Evolutionary conservation across 37 sponge, comb jelly and placozoan genomes (phyloP), one percentile per base, ranked within the genome.

Genomic region (Hexactinellida sp.): DNA sequence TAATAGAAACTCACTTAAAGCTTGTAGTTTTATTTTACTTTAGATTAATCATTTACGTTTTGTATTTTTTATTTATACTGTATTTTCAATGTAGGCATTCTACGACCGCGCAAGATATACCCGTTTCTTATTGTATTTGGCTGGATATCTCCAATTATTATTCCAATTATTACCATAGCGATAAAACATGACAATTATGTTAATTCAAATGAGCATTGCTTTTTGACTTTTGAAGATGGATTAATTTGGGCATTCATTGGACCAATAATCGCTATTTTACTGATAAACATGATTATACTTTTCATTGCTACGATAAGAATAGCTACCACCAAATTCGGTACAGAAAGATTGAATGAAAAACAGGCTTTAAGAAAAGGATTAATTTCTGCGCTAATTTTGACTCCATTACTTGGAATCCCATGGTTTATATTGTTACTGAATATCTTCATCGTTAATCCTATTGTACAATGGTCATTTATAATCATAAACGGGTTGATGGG

Each of bases 221-320:
- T 63, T 63, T 28, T 63, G 76, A 63, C 76, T 3, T 63, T 21
- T 63, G 76, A 63, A 63, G 76, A 63, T 63, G 76, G 76, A 63
- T 21, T 63, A 25, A 63, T 63, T n/a, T 63, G 76, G 76, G 25
- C 76, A 5, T 63, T 63, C 30, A 63, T 63, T n/a, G 30, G 28
- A 25, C 76, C 76, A 63, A 63, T 63, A 25, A 23, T 63, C 1
- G 30, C 76, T 32, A 63, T 63, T 7, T 7, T 63, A 1, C 34
- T 28, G 3, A n/a, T 63, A 5, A 63, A 63, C 30, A 63, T 63
- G 76, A n/a, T 63, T 63, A 63, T 63, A 23, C 76, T 63, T 23
- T 7, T 63, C 5, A 63, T 63, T 25, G 21, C 76, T 5, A 7
- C 5, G 3, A 63, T 63, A 25, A 10, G 76, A n/a, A 63, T 63